Conservation (phyloP, 1,140 invertebrate species). For the Phortica variegata region DNA sequence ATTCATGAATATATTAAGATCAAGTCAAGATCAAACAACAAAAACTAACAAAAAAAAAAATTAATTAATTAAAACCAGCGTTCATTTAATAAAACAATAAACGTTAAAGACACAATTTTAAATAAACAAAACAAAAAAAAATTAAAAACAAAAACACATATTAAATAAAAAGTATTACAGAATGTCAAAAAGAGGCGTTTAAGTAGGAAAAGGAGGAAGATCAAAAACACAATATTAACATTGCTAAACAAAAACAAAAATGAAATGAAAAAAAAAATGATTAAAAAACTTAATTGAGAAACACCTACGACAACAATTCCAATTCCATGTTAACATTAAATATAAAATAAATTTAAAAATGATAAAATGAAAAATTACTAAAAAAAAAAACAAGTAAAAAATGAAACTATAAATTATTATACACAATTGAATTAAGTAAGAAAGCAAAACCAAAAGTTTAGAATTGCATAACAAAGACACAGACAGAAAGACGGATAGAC, state of each 20-base stretch:
- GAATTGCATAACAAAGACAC: too few relatives aligned
- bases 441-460: slow-evolving; percentile 2
- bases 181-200: slow-evolving; percentile 16
- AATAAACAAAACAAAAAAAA: slow-evolving; percentile 19
- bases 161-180: slow-evolving; percentile 14
- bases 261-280: slow-evolving; percentile 24
- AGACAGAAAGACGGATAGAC: too few relatives aligned
- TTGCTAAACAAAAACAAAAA: slow-evolving; percentile 23
- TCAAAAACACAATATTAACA: too few relatives aligned
- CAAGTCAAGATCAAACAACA: background rate
- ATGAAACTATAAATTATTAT: slow-evolving; percentile 12
- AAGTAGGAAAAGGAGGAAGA: too few relatives aligned
- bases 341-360: slow-evolving; percentile 42
- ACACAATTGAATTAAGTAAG: slow-evolving; percentile 2
- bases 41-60: background rate
- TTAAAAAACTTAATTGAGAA: slow-evolving; percentile 29
- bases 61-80: background rate
- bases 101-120: too few relatives aligned
- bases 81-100: too few relatives aligned
- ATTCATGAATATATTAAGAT: background rate
- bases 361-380: slow-evolving; percentile 51
- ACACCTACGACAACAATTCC: slow-evolving; percentile 50
- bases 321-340: slow-evolving; percentile 56
- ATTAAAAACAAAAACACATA: slow-evolving; percentile 23
- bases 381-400: slow-evolving; percentile 39